A percentile compares a stretch with the other conserved stretches of the same genome.
phyloP scores from a whole-genome alignment of 1,140 invertebrate species.

The Alviniconcha marisindica region DNA sequence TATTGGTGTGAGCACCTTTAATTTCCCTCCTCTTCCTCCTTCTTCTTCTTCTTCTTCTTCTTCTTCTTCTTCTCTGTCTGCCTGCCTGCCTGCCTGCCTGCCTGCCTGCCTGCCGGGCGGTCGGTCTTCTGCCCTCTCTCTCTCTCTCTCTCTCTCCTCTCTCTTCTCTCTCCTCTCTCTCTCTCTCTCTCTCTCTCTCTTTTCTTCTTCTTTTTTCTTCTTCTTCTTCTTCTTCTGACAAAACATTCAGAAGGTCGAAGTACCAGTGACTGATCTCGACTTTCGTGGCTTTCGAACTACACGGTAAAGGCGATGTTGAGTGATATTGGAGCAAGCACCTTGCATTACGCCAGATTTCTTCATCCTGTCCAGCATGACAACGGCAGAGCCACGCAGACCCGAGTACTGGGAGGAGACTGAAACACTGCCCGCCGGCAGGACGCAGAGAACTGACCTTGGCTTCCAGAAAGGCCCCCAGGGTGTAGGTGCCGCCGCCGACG shows the following conservation, averaged over 20 bases:
- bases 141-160: not conserved
- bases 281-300: no score
- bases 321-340: no score
- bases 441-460: conserved; percentile 79
- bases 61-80: no score
- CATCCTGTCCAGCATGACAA: not conserved
- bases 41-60: no score
- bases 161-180: not conserved
- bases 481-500: conserved; percentile 83
- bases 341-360: not conserved
- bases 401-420: no score
- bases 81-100: no score
- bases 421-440: not conserved
- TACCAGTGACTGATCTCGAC: no score
- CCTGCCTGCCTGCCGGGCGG: no score
- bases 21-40: no score
- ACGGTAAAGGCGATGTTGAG: no score
- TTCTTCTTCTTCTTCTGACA: not conserved
- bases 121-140: no score
- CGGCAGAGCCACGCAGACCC: not conserved
- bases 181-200: not conserved
- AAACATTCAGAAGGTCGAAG: not conserved
- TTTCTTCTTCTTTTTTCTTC: not conserved
- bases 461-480: conserved; percentile 82
- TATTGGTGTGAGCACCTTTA: no score